phyloP scores from a whole-genome alignment of 2,113 vertebrate genomes.

The Hiodon tergisus region DNA sequence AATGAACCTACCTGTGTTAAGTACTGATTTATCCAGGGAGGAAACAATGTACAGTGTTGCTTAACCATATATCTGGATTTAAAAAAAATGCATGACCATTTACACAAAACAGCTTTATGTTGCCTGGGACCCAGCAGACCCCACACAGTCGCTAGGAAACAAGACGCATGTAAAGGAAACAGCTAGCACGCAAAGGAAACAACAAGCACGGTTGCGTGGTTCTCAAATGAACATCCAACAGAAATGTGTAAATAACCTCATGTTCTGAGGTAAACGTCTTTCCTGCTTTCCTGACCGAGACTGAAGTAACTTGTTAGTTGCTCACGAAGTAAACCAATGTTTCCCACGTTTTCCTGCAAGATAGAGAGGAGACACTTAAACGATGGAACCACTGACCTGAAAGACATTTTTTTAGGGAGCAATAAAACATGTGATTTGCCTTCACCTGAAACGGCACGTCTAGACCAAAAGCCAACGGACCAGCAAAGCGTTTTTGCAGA shows the following conservation, averaged over 20 bases:
- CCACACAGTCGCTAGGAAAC: neutral
- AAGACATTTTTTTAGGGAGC: neutral
- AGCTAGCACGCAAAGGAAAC: conserved; percentile 33
- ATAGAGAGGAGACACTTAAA: neutral
- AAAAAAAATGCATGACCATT: neutral
- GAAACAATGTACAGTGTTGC: neutral
- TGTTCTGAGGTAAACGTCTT: conserved; percentile 43
- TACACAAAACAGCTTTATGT: neutral
- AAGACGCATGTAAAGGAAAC: conserved; percentile 19
- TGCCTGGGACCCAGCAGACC: neutral
- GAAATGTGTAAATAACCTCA: conserved; percentile 47
- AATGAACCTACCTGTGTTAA: neutral
- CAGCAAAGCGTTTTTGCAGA: too few relatives aligned
- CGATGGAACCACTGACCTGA: neutral
- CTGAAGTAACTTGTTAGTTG: too few relatives aligned
- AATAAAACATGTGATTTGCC: too few relatives aligned
- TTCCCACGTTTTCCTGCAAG: conserved; percentile 10
- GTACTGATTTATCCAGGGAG: neutral
- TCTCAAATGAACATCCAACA: conserved; percentile 39
- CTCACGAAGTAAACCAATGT: neutral
- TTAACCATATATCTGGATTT: too few relatives aligned
- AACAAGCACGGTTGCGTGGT: conserved; percentile 14
- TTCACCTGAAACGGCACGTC: too few relatives aligned
- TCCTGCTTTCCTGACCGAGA: neutral
- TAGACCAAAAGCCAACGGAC: too few relatives aligned